phyloP scores from a whole-genome alignment of 1,140 invertebrate species.

The Drosophila gunungcola region DNA sequence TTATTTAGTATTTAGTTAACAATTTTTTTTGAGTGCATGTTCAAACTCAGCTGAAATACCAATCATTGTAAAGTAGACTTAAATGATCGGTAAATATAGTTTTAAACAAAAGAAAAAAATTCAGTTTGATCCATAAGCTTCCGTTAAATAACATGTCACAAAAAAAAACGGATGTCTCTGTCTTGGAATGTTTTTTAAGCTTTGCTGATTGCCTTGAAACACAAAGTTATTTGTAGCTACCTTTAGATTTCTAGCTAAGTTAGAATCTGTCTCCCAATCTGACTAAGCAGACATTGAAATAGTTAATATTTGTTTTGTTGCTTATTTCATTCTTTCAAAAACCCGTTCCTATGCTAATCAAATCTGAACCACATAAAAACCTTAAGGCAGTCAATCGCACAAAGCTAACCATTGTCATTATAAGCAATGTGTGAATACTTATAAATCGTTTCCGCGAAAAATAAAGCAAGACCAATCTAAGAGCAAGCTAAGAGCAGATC shows the following conservation, averaged over 20 bases:
- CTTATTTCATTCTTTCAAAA: slow-evolving; percentile 24
- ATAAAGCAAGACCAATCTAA: neutral
- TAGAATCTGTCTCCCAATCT: slow-evolving; percentile 26
- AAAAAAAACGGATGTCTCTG: too few species aligned
- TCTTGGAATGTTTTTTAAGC: neutral
- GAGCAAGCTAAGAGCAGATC: slow-evolving; percentile 1
- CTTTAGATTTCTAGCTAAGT: neutral
- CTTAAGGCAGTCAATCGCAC: slow-evolving; percentile 14
- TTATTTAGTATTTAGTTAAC: too few species aligned
- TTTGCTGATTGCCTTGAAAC: neutral
- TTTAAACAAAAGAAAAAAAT: too few species aligned
- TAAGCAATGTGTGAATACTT: slow-evolving; percentile 6
- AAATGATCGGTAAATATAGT: too few species aligned
- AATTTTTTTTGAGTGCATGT: too few species aligned
- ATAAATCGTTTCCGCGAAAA: slow-evolving; percentile 52
- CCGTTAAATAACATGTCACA: too few species aligned
- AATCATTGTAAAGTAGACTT: too few species aligned
- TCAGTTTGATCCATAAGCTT: too few species aligned
- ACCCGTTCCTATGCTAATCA: slow-evolving; percentile 72
- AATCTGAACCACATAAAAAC: neutral
- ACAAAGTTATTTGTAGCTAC: neutral
- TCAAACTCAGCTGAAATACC: too few species aligned
- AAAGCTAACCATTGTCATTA: slow-evolving; percentile 54
- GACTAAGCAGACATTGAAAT: slow-evolving; percentile 1
- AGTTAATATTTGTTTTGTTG: slow-evolving; percentile 16